Evolutionary conservation across 2,797 vertebrate species (phyloP).

Genomic region (Decapterus maruadsi): DNA sequence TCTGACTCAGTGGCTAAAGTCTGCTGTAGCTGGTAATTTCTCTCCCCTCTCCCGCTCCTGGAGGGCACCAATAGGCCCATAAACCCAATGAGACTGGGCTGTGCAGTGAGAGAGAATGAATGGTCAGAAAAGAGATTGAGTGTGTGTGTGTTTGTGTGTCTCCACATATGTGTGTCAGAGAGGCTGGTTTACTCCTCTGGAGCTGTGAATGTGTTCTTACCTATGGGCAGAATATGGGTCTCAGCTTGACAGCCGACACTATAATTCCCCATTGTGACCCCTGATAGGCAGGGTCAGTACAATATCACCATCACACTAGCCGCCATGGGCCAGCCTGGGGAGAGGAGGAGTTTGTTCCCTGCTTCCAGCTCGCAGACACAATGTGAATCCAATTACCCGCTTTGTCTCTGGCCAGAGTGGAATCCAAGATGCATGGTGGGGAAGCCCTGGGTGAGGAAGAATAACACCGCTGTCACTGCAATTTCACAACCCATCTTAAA

Average conservation of each 20-base stretch:
- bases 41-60: conserved; percentile 60
- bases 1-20: conserved; percentile 67
- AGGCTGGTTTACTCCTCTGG: conserved; percentile 41
- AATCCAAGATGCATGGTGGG: conserved; percentile 56
- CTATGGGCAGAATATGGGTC: conserved; percentile 74
- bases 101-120: conserved; percentile 36
- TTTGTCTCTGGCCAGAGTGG: conserved; percentile 66
- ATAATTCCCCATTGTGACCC: conserved; percentile 77
- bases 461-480: conserved; percentile 52
- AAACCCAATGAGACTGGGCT: conserved; percentile 49
- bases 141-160: background rate
- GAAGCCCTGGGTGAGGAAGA: conserved; percentile 47
- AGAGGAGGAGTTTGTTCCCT: conserved; percentile 50
- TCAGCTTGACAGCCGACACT: conserved; percentile 76
- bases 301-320: conserved; percentile 71
- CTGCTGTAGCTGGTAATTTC: conserved; percentile 56
- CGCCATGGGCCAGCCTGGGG: conserved; percentile 67
- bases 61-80: conserved; percentile 66
- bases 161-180: conserved; percentile 21
- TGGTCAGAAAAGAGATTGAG: conserved; percentile 2
- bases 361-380: conserved; percentile 56
- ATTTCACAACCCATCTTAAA: conserved; percentile 45
- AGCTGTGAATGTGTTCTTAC: conserved; percentile 61
- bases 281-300: conserved; percentile 76
- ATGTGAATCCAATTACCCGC: conserved; percentile 76